These are phyloP conservation scores for Brachionus angularis DNA, from an alignment of 1,140 invertebrate genomes.

Conservation along the genomic window DNA sequence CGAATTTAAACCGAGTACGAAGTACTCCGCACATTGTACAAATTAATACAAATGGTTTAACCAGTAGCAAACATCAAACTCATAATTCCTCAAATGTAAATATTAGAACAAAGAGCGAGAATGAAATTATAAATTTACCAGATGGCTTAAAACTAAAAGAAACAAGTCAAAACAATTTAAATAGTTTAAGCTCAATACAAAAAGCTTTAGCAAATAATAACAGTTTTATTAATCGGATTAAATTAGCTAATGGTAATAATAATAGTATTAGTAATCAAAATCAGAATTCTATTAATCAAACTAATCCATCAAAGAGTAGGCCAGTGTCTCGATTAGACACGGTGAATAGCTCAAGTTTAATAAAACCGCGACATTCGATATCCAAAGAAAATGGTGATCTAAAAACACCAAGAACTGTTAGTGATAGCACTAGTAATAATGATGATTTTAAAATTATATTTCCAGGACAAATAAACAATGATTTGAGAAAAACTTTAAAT, in stretches of 20 bases:
- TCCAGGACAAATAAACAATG: too few species aligned
- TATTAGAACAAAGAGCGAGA: slow-evolving; percentile 21
- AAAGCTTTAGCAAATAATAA: slow-evolving; percentile 25
- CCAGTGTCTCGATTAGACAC: slow-evolving; percentile 10
- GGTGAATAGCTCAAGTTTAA: too few species aligned
- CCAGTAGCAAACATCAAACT: too few species aligned
- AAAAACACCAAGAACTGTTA: background rate
- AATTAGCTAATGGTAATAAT: too few species aligned
- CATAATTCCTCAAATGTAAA: background rate
- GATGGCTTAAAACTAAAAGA: background rate
- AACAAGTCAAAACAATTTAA: slow-evolving; percentile 1
- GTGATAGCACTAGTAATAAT: background rate
- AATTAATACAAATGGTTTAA: background rate
- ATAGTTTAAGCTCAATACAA: too few species aligned
- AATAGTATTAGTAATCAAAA: too few species aligned
- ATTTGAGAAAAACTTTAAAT: too few species aligned
- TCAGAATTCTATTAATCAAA: too few species aligned
- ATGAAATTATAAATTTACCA: slow-evolving; percentile 15
- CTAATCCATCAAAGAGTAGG: background rate
- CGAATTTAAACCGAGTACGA: background rate
- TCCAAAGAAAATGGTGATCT: background rate
- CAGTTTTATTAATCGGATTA: too few species aligned
- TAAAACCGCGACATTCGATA: too few species aligned
- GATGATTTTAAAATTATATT: background rate
- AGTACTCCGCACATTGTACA: background rate